Conservation (phyloP, 1,140 invertebrate species). For the Polypedilum vanderplanki region DNA sequence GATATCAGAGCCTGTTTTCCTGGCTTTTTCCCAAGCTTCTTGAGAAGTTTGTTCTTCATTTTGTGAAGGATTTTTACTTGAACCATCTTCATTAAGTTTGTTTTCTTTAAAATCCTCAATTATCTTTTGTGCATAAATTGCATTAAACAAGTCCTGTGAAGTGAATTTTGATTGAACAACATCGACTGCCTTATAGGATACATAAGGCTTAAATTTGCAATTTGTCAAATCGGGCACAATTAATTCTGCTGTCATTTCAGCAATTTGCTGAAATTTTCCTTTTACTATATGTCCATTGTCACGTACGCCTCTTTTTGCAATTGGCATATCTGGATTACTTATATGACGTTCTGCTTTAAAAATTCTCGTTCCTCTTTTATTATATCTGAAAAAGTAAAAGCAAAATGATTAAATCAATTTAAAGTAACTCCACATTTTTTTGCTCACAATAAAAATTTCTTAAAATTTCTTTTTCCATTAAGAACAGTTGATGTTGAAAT, state of each 20-base stretch:
- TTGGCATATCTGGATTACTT: slow-evolving; percentile 53
- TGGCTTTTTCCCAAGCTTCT: slow-evolving; percentile 59
- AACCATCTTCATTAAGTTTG: slow-evolving; percentile 61
- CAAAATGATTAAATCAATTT: neutral
- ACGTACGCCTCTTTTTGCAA: slow-evolving; percentile 60
- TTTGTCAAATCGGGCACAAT: slow-evolving; percentile 82
- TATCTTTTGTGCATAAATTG: slow-evolving; percentile 75
- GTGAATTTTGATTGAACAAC: slow-evolving; percentile 74
- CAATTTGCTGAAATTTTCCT: slow-evolving; percentile 56
- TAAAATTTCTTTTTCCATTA: slow-evolving; percentile 69
- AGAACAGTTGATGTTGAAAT: slow-evolving; percentile 53
- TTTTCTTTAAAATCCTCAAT: slow-evolving; percentile 64
- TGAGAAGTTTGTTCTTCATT: slow-evolving; percentile 63
- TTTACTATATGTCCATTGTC: slow-evolving; percentile 49
- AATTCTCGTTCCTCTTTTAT: slow-evolving; percentile 61
- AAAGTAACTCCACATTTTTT: neutral
- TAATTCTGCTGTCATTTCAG: slow-evolving; percentile 88
- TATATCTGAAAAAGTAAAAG: slow-evolving; percentile 39
- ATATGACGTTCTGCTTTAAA: slow-evolving; percentile 51
- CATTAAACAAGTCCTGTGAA: slow-evolving; percentile 74
- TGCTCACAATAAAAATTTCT: slow-evolving; percentile 58
- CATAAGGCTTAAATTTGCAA: slow-evolving; percentile 84
- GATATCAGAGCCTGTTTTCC: slow-evolving; percentile 70
- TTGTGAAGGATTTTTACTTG: slow-evolving; percentile 60
- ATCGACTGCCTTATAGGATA: slow-evolving; percentile 72